phyloP scores from a whole-genome alignment of 2,797 vertebrate genomes.

The Typhlichthys eigenmanni region DNA sequence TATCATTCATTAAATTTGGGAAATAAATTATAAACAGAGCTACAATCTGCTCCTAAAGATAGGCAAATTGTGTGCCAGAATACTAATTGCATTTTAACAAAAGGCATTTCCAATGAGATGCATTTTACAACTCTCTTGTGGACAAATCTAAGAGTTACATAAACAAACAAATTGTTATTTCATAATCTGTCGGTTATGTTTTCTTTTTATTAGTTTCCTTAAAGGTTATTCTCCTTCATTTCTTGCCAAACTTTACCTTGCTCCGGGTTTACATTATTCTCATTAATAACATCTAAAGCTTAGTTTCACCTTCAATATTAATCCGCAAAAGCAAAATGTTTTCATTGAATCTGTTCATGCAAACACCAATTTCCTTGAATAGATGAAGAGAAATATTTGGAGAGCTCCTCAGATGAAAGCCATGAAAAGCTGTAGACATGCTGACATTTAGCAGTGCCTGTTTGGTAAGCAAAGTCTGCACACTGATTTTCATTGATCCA shows the following conservation, averaged over 20 bases:
- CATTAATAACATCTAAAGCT: conserved; percentile 12
- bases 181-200: background rate
- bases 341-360: conserved; percentile 2
- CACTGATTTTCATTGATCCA: no score
- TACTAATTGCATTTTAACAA: conserved; percentile 2
- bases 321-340: conserved; percentile 5
- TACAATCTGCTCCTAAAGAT: background rate
- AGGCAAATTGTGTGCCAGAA: background rate
- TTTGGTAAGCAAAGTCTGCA: no score
- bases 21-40: background rate
- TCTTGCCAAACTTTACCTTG: background rate
- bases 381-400: background rate
- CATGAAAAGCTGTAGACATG: background rate
- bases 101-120: conserved; percentile 5
- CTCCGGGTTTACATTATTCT: conserved; percentile 3
- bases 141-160: background rate
- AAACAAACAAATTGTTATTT: conserved; percentile 2
- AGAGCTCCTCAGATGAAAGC: conserved; percentile 1
- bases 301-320: conserved; percentile 14
- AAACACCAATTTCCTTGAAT: conserved; percentile 3
- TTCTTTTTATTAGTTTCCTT: background rate
- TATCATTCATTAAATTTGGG: no score
- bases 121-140: background rate
- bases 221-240: background rate
- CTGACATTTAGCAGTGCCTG: background rate